Evolutionary conservation across 1,140 invertebrate species (phyloP).

Genomic region (Choristoneura fumiferana): DNA sequence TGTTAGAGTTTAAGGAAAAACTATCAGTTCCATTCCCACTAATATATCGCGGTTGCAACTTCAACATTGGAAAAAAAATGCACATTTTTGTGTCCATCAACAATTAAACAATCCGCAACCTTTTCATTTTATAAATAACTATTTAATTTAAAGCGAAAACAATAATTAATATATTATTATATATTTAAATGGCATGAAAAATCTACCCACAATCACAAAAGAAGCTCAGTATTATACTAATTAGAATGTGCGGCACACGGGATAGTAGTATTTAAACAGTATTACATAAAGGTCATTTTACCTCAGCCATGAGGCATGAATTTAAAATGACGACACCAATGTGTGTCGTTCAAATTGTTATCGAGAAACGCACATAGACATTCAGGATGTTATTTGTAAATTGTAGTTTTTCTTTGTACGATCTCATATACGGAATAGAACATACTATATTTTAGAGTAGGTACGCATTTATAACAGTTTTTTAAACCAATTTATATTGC

Average conservation of each 20-base stretch:
- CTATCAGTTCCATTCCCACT: no score
- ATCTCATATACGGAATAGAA: no score
- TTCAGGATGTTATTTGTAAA: no score
- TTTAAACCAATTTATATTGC: no score
- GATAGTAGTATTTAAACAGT: not conserved
- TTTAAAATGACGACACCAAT: not conserved
- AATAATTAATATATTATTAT: not conserved
- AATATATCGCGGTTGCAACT: no score
- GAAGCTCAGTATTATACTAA: conserved; percentile 14
- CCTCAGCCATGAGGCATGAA: not conserved
- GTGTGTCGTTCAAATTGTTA: not conserved
- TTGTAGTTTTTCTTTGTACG: no score
- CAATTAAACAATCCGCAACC: not conserved
- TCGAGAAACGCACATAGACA: no score
- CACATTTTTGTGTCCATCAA: not conserved
- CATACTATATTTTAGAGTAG: no score
- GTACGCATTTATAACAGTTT: no score
- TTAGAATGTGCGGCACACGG: not conserved
- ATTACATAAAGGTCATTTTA: not conserved
- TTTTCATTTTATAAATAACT: not conserved
- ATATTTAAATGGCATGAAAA: conserved; percentile 17
- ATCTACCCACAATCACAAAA: not conserved
- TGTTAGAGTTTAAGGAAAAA: no score
- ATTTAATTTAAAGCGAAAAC: conserved; percentile 8
- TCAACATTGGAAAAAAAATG: not conserved